These are phyloP conservation scores for Tenodera sinensis DNA, from an alignment of 2,888 invertebrate genomes.

Conservation along the genomic window DNA sequence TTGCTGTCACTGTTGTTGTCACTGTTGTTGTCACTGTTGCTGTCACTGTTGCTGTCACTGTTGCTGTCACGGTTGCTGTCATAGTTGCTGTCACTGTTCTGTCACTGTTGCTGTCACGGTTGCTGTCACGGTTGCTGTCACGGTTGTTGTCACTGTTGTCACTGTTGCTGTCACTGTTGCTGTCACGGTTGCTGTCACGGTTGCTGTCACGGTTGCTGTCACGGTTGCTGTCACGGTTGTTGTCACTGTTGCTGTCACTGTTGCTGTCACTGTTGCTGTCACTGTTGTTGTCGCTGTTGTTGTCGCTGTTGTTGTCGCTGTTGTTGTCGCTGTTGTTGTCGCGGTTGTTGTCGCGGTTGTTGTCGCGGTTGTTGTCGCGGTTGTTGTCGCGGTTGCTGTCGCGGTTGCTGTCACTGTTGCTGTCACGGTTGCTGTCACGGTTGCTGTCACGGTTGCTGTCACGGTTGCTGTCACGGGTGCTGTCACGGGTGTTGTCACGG, in stretches of 20 bases:
- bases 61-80: neutral
- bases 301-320: neutral
- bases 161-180: neutral
- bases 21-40: constrained; percentile 17
- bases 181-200: neutral
- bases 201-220: neutral
- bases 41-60: constrained; percentile 11
- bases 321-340: neutral
- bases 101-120: neutral
- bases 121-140: neutral
- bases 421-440: constrained; percentile 11
- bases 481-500: too few relatives aligned
- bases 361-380: too few relatives aligned
- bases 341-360: too few relatives aligned
- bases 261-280: constrained; percentile 14
- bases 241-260: constrained; percentile 15
- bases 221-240: too few relatives aligned
- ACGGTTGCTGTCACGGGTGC: too few relatives aligned
- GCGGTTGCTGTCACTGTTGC: neutral
- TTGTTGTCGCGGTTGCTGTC: neutral
- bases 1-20: constrained; percentile 16
- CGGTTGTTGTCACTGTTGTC: neutral
- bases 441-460: constrained; percentile 15
- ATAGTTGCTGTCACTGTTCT: neutral
- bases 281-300: constrained; percentile 12